Conservation (phyloP, 2,888 invertebrate species). For the Hermaeophaga mercurialis region DNA sequence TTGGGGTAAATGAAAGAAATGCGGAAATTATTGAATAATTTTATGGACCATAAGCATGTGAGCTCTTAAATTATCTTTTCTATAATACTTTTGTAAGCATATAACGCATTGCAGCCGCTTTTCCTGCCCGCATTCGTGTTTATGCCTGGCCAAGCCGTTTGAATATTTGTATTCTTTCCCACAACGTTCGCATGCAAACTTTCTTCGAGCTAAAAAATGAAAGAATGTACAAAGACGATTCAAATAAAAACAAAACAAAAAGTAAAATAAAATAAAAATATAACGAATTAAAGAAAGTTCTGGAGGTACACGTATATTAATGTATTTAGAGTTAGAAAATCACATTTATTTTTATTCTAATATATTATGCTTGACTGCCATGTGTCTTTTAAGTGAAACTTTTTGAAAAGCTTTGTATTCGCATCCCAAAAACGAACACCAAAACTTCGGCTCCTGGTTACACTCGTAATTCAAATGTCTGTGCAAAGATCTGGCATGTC, state of each 20-base stretch:
- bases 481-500: slow-evolving; percentile 33
- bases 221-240: neutral
- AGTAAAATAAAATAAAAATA: too few species aligned
- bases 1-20: too few species aligned
- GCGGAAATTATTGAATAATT: neutral
- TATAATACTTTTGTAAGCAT: slow-evolving; percentile 34
- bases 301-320: too few species aligned
- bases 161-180: slow-evolving; percentile 39
- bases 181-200: slow-evolving; percentile 22
- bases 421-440: slow-evolving; percentile 57
- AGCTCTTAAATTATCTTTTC: slow-evolving; percentile 36
- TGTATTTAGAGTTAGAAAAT: neutral
- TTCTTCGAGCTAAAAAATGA: neutral
- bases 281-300: too few species aligned
- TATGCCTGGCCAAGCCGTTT: slow-evolving; percentile 39
- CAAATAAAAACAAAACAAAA: neutral
- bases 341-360: neutral
- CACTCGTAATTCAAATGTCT: slow-evolving; percentile 40
- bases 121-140: slow-evolving; percentile 41
- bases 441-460: slow-evolving; percentile 72
- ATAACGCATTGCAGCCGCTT: slow-evolving; percentile 34
- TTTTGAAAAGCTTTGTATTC: slow-evolving; percentile 29
- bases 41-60: slow-evolving; percentile 31
- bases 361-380: slow-evolving; percentile 12
- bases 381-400: slow-evolving; percentile 28